phyloP scores from a whole-genome alignment of 2,888 invertebrate species.

The Chironomus riparius region DNA sequence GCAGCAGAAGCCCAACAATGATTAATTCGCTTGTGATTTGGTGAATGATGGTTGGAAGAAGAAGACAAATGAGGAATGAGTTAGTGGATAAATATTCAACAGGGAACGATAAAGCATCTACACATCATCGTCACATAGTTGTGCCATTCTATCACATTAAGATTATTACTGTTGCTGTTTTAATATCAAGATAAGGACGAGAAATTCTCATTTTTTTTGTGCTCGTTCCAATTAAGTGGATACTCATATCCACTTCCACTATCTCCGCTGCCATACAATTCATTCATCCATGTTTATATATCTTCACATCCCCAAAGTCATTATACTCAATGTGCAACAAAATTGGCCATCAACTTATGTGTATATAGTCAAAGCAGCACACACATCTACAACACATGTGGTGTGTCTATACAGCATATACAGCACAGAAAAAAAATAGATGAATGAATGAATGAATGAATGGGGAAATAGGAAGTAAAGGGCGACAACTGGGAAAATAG shows the following conservation, averaged over 20 bases:
- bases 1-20: not conserved
- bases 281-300: not conserved
- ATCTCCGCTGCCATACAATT: not conserved
- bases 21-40: constrained; percentile 10
- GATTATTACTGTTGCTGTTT: not conserved
- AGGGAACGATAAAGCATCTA: not conserved
- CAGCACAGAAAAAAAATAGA: not conserved
- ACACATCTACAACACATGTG: not conserved
- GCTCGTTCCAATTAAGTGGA: too few species aligned
- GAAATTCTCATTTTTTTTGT: too few species aligned
- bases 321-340: not conserved
- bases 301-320: constrained; percentile 1
- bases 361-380: not conserved
- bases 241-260: not conserved
- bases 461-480: not conserved
- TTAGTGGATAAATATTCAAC: not conserved
- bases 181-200: not conserved
- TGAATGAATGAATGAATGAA: not conserved
- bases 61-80: not conserved
- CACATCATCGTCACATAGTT: not conserved
- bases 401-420: not conserved
- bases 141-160: not conserved
- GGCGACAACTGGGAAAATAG: not conserved
- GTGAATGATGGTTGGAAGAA: too few species aligned
- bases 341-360: constrained; percentile 4